A percentile compares a stretch with the other conserved stretches of the same genome.
Conservation (phyloP, 2,888 invertebrate species). For the Pemphredon lugubris region DNA sequence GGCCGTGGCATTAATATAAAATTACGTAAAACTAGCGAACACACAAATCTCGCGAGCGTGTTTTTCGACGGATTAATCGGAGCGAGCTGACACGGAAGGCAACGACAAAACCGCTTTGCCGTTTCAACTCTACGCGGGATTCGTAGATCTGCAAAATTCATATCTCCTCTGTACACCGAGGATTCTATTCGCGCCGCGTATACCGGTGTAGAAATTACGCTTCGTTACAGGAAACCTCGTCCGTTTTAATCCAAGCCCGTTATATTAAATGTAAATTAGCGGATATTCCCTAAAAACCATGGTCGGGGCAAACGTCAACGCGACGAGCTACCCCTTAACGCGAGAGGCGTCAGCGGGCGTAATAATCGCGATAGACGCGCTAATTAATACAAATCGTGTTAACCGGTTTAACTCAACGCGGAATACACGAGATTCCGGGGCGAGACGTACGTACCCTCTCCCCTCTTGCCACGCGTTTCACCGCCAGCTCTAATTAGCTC, state of each 20-base stretch:
- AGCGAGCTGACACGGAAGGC: slow-evolving; percentile 13
- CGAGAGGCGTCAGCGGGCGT: no score
- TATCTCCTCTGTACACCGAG: slow-evolving; percentile 22
- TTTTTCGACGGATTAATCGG: slow-evolving; percentile 41
- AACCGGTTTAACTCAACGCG: no score
- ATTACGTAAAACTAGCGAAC: slow-evolving; percentile 14
- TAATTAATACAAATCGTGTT: no score
- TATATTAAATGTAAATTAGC: slow-evolving; percentile 19
- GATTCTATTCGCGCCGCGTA: slow-evolving; percentile 22
- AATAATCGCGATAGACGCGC: no score
- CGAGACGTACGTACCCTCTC: no score
- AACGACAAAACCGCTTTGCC: slow-evolving; percentile 8
- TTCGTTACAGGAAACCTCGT: slow-evolving; percentile 20
- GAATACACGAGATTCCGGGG: no score
- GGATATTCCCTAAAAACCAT: background rate
- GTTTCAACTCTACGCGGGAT: slow-evolving; percentile 18
- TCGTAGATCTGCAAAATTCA: slow-evolving; percentile 41
- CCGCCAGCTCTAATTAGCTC: no score
- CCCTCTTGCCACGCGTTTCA: no score
- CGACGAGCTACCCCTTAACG: no score
- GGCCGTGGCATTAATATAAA: slow-evolving; percentile 11
- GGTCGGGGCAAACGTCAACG: no score
- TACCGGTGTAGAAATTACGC: slow-evolving; percentile 23
- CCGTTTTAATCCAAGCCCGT: slow-evolving; percentile 14
- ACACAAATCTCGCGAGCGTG: slow-evolving; percentile 35